Percentiles rank a stretch among this genome's conserved stretches.
Evolutionary conservation across 2,797 vertebrate genomes (phyloP).

Genomic region (Fundulus diaphanus): DNA sequence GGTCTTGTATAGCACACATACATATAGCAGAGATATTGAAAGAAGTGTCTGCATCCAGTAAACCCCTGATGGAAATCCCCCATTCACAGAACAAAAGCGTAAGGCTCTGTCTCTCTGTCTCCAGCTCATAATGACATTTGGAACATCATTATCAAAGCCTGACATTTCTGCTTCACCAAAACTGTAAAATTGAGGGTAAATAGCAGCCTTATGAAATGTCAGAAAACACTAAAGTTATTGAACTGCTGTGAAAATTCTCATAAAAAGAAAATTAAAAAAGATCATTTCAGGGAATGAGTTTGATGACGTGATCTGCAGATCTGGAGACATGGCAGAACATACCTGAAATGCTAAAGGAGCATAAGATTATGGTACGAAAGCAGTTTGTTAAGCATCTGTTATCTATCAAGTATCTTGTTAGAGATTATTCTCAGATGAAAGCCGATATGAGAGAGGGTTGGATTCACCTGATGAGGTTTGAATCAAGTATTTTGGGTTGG

Average conservation of each 20-base stretch:
- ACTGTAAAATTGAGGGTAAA: not conserved
- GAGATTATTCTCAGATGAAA: not conserved
- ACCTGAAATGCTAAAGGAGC: not conserved
- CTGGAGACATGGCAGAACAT: not conserved
- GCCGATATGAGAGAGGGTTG: not conserved
- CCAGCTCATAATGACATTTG: not conserved
- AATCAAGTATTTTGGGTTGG: not conserved
- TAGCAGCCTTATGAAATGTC: not conserved
- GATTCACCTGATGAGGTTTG: not conserved
- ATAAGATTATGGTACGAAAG: not conserved
- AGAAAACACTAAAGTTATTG: not conserved
- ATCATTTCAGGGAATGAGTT: not conserved
- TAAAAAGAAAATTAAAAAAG: not conserved
- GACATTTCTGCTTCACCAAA: not conserved
- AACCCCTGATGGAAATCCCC: not conserved
- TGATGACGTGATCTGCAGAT: not conserved
- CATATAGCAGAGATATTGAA: no score
- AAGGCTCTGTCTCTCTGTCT: not conserved
- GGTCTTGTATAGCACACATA: no score
- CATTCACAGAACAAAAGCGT: not conserved
- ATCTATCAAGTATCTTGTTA: not conserved
- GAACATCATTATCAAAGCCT: not conserved
- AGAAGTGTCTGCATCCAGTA: no score
- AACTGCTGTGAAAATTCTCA: not conserved
- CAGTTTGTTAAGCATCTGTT: not conserved